Conservation (phyloP, 2,797 vertebrate species). For the Arctocebus calabarensis region DNA sequence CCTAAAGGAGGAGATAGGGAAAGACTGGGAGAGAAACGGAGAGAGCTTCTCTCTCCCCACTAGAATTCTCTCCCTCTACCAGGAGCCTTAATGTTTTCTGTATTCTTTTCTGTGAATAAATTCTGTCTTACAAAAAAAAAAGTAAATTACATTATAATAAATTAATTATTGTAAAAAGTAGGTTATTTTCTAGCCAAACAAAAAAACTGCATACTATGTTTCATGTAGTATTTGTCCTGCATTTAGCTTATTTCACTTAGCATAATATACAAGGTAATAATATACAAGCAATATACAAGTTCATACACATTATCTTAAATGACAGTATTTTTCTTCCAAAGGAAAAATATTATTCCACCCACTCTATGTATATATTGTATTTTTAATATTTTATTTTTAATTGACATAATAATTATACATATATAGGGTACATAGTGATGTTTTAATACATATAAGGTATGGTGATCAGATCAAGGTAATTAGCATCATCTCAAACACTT, state of each 20-base stretch:
- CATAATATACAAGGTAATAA: not conserved
- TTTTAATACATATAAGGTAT: not conserved
- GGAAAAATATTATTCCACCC: not conserved
- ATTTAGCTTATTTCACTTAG: not conserved
- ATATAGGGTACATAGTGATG: not conserved
- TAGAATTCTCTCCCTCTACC: no score
- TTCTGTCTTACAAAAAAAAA: no score
- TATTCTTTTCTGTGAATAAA: no score
- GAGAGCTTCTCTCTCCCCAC: no score
- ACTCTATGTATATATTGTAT: not conserved
- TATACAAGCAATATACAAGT: not conserved
- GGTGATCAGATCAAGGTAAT: not conserved
- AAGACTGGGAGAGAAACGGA: no score
- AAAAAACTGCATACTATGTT: not conserved
- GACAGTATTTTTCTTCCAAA: not conserved
- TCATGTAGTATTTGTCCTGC: not conserved
- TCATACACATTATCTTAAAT: not conserved
- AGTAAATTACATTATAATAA: not conserved
- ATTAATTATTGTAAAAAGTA: not conserved
- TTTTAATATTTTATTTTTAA: not conserved
- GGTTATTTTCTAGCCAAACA: not conserved
- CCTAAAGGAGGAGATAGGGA: no score
- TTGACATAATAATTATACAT: not conserved
- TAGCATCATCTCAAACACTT: not conserved
- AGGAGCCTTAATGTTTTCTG: no score